Evolutionary conservation across 2,888 invertebrate species (phyloP).

Genomic region (Ornithoptera priamus): DNA sequence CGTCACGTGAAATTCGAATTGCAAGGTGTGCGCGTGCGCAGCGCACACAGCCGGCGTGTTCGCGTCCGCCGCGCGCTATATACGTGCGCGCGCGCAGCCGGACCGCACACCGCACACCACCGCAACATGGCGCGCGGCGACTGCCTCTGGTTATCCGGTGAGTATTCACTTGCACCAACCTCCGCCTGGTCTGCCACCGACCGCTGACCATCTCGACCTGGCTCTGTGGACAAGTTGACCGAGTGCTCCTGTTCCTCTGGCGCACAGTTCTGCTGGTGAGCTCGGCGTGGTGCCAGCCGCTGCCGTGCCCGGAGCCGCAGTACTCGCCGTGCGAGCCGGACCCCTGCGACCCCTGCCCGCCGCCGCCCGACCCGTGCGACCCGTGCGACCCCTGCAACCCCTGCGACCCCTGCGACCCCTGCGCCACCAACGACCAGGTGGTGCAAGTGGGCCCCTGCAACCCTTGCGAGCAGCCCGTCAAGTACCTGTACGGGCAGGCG

Average conservation of each 20-base stretch:
- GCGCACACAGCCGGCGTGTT: too few species aligned
- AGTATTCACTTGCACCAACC: not conserved
- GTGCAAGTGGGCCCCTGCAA: constrained; percentile 16
- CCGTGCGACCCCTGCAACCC: constrained; percentile 38
- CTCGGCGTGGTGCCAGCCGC: constrained; percentile 51
- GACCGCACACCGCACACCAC: too few species aligned
- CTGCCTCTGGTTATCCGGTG: too few species aligned
- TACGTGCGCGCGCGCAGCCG: too few species aligned
- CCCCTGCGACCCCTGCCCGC: constrained; percentile 37
- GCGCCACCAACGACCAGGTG: constrained; percentile 1
- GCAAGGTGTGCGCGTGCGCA: too few species aligned
- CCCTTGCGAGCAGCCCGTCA: constrained; percentile 39
- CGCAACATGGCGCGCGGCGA: too few species aligned
- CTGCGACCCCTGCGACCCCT: constrained; percentile 19
- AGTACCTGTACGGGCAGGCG: constrained; percentile 50
- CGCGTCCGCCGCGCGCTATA: too few species aligned
- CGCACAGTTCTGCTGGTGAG: constrained; percentile 50
- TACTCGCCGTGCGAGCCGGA: constrained; percentile 34
- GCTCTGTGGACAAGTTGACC: too few species aligned
- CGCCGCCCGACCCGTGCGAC: not conserved
- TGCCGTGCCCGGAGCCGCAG: constrained; percentile 40
- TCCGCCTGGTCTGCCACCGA: not conserved
- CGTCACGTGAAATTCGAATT: too few species aligned
- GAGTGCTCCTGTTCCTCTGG: too few species aligned
- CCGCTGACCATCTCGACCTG: too few species aligned